Evolutionary conservation across 2,888 invertebrate species (phyloP), one percentile per base, ranked within the genome.

Genomic region (Neocrepidodera transversa): DNA sequence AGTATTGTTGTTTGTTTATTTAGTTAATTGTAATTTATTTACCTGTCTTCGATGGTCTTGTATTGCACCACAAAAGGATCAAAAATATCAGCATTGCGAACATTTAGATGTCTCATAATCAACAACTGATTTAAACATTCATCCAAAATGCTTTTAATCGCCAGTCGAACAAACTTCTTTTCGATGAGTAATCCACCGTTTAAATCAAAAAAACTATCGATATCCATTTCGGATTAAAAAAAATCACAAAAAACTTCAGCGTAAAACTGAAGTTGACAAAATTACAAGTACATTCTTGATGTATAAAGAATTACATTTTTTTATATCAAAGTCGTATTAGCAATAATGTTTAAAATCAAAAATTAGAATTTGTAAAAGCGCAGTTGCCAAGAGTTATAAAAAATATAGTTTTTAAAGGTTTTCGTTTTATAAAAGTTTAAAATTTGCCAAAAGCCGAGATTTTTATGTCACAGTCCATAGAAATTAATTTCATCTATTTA

Each of bases 81-180:
- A 35, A 60, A 60, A 32, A 6, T 17, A 2, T 28, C 32, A 11
- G 48, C 20, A 16, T 51, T 36, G 18, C 17, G 63, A 10, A 55
- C 56, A 26, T 68, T 69, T 11, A 69, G 62, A 48, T 61, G 68
- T 28, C 64, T 60, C 51, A 71, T 43, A 18, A 71, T 67, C 43
- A 35, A 62, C 35, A 71, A 18, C 48, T 71, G 68, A 52, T 69
- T 61, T 11, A 66, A 60, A 42, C 68, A 65, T 42, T 71, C 69
- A 20, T 38, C 50, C 8, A 53, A 23, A 23, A 43, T 10, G 26
- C 23, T 45, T 14, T 7, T n/a, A 6, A 53, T 32, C 6, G 53
- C 35, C 4, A 3, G 23, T 43, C 26, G 18, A 10, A 35, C 16
- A 23, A 53, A 53, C 1, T 2, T n/a, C 3, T 36, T 36, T 1